Conservation (phyloP, 2,888 invertebrate species). For the Spisula solida region DNA sequence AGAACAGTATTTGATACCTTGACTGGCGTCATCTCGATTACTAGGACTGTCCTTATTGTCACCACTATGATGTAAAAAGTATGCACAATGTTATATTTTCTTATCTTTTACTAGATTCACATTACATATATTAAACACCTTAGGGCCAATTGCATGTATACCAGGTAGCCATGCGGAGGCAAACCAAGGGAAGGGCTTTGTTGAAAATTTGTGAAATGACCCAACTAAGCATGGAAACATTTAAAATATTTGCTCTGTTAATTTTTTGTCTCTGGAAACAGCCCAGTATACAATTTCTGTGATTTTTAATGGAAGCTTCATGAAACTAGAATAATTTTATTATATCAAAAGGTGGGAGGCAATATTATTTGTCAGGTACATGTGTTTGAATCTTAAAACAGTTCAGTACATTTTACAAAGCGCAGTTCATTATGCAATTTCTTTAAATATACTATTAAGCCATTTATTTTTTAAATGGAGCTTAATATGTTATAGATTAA, state of each 20-base stretch:
- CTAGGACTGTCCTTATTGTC: not conserved
- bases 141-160: not conserved
- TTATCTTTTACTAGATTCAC: not conserved
- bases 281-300: no score
- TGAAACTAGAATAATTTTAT: not conserved
- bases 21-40: not conserved
- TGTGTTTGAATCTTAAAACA: not conserved
- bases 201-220: no score
- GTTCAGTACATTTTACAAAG: not conserved
- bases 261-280: no score
- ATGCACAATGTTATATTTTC: not conserved
- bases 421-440: not conserved
- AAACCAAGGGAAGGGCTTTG: no score
- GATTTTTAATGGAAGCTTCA: not conserved
- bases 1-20: slow-evolving; percentile 1
- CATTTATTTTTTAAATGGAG: no score
- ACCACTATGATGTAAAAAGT: not conserved
- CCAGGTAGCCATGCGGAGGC: no score
- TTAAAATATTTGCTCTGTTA: no score
- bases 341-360: not conserved
- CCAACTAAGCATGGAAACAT: no score
- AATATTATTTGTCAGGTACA: no score
- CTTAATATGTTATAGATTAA: no score
- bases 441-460: no score
- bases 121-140: not conserved